Evolutionary conservation across 2,113 vertebrate genomes (phyloP), one percentile per base, ranked within the genome.

Genomic region (Montifringilla adamsi): DNA sequence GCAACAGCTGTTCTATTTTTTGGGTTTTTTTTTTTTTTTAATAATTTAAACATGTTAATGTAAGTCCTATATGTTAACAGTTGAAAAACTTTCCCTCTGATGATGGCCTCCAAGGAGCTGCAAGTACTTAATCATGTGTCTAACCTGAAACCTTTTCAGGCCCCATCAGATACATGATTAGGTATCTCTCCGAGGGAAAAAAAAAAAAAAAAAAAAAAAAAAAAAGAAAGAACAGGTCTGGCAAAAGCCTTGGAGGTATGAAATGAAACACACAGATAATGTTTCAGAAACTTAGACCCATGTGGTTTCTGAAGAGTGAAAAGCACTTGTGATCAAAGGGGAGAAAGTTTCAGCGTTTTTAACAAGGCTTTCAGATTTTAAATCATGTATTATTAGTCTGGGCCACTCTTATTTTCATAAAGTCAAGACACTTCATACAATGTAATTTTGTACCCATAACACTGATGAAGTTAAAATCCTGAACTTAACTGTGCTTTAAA

Each of bases 271-370:
- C 1, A 2, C 0, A 3, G 69, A 87, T 97, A 90, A 62, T 20
- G 28, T 95, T 94, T 88, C 79, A 93, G 79, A 96, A 93, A 84
- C n/a, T 64, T 33, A 95, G 70, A 93, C 67, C 49, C 64, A 77
- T 92, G 66, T 89, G 94, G 84, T 52, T 96, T 97, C 74, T 82
- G 27, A 59, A 88, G 41, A 82, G 27, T 27, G 28, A 93, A 77
- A 76, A 76, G 23, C 41, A 77, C 52, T 76, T 62, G 33, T 58
- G 77, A 96, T 89, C 94, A 94, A 95, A 86, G 72, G 21, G 33
- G 87, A 59, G 64, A 83, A 70, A 66, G n/a, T 56, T 74, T 52
- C 6, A 31, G 53, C 16, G 46, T 92, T 93, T 95, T 84, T 62
- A 93, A 89, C 43, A 86, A 39, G 52, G 52, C 6, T 76, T 93